Evolutionary conservation across 2,888 invertebrate species (phyloP), one percentile per base, ranked within the genome.

Genomic region (Cosmia trapezina): DNA sequence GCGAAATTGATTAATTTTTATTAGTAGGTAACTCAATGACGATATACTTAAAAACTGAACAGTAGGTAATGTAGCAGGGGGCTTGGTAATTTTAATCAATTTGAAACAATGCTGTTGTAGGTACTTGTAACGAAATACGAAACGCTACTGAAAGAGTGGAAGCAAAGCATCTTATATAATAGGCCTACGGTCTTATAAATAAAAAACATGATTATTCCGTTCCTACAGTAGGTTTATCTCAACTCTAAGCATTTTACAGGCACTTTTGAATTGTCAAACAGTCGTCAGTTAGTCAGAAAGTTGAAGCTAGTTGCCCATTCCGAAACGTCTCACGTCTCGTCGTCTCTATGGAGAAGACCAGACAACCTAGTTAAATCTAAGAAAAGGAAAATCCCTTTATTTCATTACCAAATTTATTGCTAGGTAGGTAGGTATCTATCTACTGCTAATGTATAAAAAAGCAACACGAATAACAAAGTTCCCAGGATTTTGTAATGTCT

Each of bases 21-120:
- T 72, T 49, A 49, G 7, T 33, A 43, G 41, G 2, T 28, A 28
- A 28, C 22, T 62, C 71, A 57, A 62, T 62, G 78, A 51, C 22
- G 37, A 28, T 14, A 53, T 17, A 74, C n/a, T n/a, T n/a, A 53
- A 54, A 45, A 70, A 33, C 47, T 41, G 19, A 28, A 43, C 54
- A 22, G 41, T 47, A 7, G 11, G 28, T 37, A 33, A 62, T 19
- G 4, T n/a, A 61, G 17, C n/a, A 56, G 17, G 28, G 12, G 45
- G 12, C 22, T 17, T 43, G 2, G 66, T 76, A 33, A 75, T 78
- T 66, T 45, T 64, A 77, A 33, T 65, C 22, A 67, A 70, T 65
- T 65, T 37, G 22, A 53, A 78, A 66, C 78, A 83, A 80, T 77
- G 45, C 14, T 64, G 71, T 81, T 69, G 53, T 33, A 4, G 4